phyloP scores from a whole-genome alignment of 2,888 invertebrate species.

The Coleophora flavipennella region DNA sequence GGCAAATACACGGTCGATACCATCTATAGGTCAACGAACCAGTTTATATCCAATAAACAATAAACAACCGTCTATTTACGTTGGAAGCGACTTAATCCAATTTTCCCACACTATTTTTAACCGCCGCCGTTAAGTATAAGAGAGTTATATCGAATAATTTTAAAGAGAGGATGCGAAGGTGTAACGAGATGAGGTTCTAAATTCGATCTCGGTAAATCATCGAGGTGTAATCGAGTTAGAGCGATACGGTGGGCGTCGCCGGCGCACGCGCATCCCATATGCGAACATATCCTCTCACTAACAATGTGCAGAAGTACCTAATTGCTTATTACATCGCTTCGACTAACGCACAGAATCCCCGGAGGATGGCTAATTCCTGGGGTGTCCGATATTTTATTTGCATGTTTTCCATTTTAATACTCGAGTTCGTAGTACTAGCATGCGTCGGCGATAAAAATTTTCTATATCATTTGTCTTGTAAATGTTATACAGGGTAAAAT shows the following conservation, averaged over 20 bases:
- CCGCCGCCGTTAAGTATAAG: conserved; percentile 3
- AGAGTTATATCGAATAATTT: conserved; percentile 25
- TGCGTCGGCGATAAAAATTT: conserved; percentile 19
- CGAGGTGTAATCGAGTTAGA: conserved; percentile 66
- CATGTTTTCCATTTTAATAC: conserved; percentile 29
- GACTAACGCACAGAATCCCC: conserved; percentile 28
- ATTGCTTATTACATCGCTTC: too few relatives aligned
- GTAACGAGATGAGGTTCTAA: conserved; percentile 55
- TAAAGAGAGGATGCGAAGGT: conserved; percentile 43
- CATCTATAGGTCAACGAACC: conserved; percentile 25
- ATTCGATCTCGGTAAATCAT: conserved; percentile 70
- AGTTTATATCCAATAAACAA: conserved; percentile 12
- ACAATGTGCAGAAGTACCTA: conserved; percentile 27
- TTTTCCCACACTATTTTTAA: conserved; percentile 32
- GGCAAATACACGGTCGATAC: conserved; percentile 27
- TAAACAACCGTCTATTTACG: conserved; percentile 4
- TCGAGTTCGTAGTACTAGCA: conserved; percentile 16
- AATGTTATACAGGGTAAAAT: too few relatives aligned
- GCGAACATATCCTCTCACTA: conserved; percentile 58
- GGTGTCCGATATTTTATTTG: conserved; percentile 36
- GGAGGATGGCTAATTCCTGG: conserved; percentile 62
- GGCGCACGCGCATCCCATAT: conserved; percentile 54
- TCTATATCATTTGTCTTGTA: too few relatives aligned
- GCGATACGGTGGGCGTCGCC: conserved; percentile 62
- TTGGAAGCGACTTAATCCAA: conserved; percentile 7